Conservation (phyloP, 2,888 invertebrate species). For the Neocrepidodera transversa region DNA sequence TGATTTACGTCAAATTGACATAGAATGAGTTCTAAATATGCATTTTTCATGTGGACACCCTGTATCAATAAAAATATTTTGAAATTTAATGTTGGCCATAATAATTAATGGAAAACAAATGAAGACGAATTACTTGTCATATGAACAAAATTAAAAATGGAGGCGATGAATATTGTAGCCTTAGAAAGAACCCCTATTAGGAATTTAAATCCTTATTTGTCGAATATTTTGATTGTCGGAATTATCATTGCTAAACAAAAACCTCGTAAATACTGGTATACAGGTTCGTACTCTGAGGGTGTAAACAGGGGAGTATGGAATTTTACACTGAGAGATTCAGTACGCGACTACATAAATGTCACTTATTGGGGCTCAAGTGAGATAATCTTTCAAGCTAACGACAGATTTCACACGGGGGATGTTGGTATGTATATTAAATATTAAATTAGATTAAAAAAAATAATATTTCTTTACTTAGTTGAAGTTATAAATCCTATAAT, state of each 20-base stretch:
- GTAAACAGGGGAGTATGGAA: slow-evolving; percentile 76
- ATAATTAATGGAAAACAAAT: slow-evolving; percentile 11
- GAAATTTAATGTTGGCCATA: too few relatives aligned
- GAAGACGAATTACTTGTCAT: background rate
- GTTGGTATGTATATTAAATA: slow-evolving; percentile 64
- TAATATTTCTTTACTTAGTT: slow-evolving; percentile 60
- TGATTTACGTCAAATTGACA: too few relatives aligned
- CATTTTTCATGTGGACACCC: too few relatives aligned
- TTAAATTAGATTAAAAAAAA: background rate
- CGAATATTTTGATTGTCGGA: slow-evolving; percentile 61
- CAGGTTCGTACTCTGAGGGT: slow-evolving; percentile 63
- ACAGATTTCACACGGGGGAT: slow-evolving; percentile 73
- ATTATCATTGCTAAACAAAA: slow-evolving; percentile 72
- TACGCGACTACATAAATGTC: slow-evolving; percentile 74
- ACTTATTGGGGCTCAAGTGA: slow-evolving; percentile 77
- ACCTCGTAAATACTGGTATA: slow-evolving; percentile 63
- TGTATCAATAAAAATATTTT: too few relatives aligned
- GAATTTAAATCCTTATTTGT: slow-evolving; percentile 50
- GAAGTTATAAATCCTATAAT: slow-evolving; percentile 75
- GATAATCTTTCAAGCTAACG: slow-evolving; percentile 68
- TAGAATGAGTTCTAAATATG: too few relatives aligned
- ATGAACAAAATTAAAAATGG: slow-evolving; percentile 30
- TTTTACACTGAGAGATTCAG: slow-evolving; percentile 78
- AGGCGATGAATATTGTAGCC: slow-evolving; percentile 34
- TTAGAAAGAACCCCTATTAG: slow-evolving; percentile 51